Base-by-base conservation (phyloP, 2,113 vertebrate genomes). In the Amphilophus citrinellus region DNA sequence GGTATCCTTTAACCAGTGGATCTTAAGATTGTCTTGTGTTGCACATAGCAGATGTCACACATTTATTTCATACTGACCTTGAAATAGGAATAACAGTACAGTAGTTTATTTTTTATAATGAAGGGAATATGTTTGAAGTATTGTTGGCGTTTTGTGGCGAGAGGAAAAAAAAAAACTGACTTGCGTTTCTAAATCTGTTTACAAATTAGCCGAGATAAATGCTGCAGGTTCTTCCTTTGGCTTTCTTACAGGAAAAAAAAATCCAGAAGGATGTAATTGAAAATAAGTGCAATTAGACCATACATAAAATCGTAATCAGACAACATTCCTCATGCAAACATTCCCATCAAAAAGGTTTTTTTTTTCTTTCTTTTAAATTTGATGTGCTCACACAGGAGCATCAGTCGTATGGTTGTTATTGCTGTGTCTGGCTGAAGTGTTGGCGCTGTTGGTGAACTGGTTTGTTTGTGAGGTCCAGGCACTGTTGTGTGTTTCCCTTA, bases 281-380 rank as follows among this genome's bases (percentile, higher is more conserved):
- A 83, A 93, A 82, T 65, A 96, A 96, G 96, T 96, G 96, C 96
- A 96, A 96, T 96, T 96, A 96, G 93, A 94, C 76, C 86, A 87
- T 87, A 57, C 80, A 84, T 85, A 62, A 89, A 91, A 87, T 88
- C 84, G 90, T 47, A 90, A 84, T 90, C 61, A 75, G 87, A 91
- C 9, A 7, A 83, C 93, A 94, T 95, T 95, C 95, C 95, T 93
- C 78, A 91, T 59, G 56, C 80, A 85, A 82, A 95, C 95, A 96
- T 96, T 96, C 95, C 95, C 82, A 82, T 93, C 58, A 50, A 50
- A 63, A 77, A 73, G 47, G 3, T 35, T 11, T 27, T 6, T 35
- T 35, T 53, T 76, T 56, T 22, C 30, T 15, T 18, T 82, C 24
- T 39, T 59, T 56, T 32, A 56, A 37, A 7, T 42, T 80, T 11